phyloP scores from a whole-genome alignment of 2,888 invertebrate species.

The Ypsolopha scabrella region DNA sequence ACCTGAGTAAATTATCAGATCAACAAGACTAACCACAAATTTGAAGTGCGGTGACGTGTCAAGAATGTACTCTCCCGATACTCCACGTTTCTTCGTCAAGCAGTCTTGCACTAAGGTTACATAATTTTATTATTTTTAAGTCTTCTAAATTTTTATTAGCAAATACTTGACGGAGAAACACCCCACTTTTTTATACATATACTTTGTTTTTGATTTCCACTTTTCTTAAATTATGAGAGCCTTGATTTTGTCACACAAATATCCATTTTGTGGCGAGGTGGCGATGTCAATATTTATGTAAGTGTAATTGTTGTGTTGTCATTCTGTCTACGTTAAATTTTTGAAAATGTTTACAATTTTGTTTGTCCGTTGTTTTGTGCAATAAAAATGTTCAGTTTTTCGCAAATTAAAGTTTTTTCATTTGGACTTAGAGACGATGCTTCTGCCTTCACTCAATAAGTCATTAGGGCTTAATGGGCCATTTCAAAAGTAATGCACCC shows the following conservation, averaged over 20 bases:
- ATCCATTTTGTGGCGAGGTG: conserved; percentile 22
- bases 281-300: conserved; percentile 31
- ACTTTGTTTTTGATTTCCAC: no score
- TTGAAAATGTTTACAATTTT: conserved; percentile 6
- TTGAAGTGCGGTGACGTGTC: no score
- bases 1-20: no score
- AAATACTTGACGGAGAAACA: conserved; percentile 43
- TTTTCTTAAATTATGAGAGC: conserved; percentile 11
- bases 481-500: no score
- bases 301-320: conserved; percentile 52
- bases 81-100: conserved; percentile 32
- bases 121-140: conserved; percentile 11
- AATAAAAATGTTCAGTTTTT: no score
- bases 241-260: conserved; percentile 17
- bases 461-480: no score
- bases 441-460: no score
- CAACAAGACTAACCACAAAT: no score
- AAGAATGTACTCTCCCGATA: conserved; percentile 14
- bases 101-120: conserved; percentile 29
- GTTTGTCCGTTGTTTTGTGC: conserved; percentile 15
- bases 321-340: conserved; percentile 8
- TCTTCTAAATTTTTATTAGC: conserved; percentile 32
- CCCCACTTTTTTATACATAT: background rate
- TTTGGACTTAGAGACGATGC: no score
- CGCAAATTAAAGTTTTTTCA: no score